These are phyloP conservation scores for Aphelinus certus DNA, from an alignment of 1,140 invertebrate genomes.

Conservation along the genomic window DNA sequence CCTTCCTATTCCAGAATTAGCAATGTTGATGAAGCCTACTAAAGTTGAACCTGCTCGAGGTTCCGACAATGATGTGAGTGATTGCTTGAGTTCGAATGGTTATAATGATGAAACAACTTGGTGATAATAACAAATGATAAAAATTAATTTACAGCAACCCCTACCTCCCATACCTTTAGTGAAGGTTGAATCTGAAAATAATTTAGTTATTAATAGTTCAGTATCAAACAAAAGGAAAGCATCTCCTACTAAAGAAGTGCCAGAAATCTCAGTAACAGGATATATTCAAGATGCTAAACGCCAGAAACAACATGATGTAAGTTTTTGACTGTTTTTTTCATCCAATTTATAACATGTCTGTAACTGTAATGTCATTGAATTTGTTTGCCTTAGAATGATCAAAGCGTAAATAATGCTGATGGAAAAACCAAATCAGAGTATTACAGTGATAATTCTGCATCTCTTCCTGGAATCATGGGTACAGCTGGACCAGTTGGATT, in stretches of 20 bases:
- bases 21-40: slow-evolving; percentile 68
- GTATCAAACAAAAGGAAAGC: slow-evolving; percentile 56
- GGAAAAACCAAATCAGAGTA: slow-evolving; percentile 74
- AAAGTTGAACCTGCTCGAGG: slow-evolving; percentile 46
- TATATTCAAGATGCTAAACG: slow-evolving; percentile 52
- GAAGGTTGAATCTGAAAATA: slow-evolving; percentile 51
- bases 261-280: slow-evolving; percentile 46
- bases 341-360: slow-evolving; percentile 6
- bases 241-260: slow-evolving; percentile 51
- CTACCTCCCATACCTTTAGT: slow-evolving; percentile 23
- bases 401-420: slow-evolving; percentile 47
- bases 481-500: slow-evolving; percentile 77
- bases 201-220: slow-evolving; percentile 54
- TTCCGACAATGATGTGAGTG: slow-evolving; percentile 50
- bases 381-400: slow-evolving; percentile 46
- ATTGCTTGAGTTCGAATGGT: too few species aligned
- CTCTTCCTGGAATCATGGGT: slow-evolving; percentile 75
- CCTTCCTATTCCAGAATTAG: slow-evolving; percentile 78
- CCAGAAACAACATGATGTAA: slow-evolving; percentile 46
- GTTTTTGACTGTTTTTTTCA: neutral
- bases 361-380: neutral
- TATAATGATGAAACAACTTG: too few species aligned
- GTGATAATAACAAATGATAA: too few species aligned
- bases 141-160: neutral
- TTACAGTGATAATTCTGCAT: slow-evolving; percentile 80